A percentile compares a stretch with the other conserved stretches of the same genome.
Conservation (phyloP, 2,113 vertebrate genomes). For the Empidonax alnorum region DNA sequence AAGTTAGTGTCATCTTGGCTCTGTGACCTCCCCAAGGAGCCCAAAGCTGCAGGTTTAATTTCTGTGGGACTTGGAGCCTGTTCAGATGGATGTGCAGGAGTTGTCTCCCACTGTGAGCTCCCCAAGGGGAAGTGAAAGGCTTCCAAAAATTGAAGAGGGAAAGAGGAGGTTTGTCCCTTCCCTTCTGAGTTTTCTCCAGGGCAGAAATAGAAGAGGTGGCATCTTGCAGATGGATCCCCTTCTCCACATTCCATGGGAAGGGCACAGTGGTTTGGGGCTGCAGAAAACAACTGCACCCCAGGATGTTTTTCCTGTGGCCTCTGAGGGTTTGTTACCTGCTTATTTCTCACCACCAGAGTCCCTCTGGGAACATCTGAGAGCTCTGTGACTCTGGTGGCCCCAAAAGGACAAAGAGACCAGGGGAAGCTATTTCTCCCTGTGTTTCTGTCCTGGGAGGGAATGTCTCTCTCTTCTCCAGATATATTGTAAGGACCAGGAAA, state of each 20-base stretch:
- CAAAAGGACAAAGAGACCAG: neutral
- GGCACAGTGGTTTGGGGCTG: neutral
- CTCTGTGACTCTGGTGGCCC: neutral
- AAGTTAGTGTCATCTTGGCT: neutral
- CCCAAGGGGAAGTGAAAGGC: neutral
- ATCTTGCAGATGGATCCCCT: neutral
- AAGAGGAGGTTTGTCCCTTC: neutral
- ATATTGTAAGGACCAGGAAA: neutral
- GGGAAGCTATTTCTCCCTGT: fast-evolving
- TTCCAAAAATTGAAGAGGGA: neutral
- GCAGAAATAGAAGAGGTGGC: neutral
- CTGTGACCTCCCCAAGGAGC: neutral
- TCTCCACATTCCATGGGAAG: neutral
- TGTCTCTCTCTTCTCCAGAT: neutral
- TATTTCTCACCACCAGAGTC: neutral
- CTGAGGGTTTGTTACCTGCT: neutral
- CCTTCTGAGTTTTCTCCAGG: neutral
- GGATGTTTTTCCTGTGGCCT: neutral
- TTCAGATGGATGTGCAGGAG: neutral
- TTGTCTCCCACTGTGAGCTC: fast-evolving
- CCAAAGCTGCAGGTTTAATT: neutral
- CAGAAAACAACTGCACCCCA: neutral
- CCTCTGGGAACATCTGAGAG: neutral
- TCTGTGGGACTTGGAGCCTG: neutral
- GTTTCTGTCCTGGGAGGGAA: fast-evolving